A percentile compares a stretch with the other conserved stretches of the same genome.
Evolutionary conservation across 2,888 invertebrate species (phyloP).

Genomic region (Isotomurus palustris): DNA sequence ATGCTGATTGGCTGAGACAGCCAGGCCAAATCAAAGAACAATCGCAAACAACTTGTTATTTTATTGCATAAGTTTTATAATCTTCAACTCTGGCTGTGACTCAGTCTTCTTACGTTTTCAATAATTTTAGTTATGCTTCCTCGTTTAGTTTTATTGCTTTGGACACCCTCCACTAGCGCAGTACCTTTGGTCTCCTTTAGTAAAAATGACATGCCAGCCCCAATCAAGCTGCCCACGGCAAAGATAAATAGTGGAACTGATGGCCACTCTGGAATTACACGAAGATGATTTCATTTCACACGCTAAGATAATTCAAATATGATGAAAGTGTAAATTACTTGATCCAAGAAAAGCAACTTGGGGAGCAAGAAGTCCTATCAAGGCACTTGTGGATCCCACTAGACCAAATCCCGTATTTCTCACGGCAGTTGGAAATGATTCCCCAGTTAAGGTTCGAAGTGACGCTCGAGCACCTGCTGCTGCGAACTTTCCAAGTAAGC

Average conservation of each 20-base stretch:
- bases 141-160: too few relatives aligned
- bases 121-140: too few relatives aligned
- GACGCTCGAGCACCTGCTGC: conserved; percentile 31
- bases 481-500: conserved; percentile 32
- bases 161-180: conserved; percentile 20
- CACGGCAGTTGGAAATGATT: conserved; percentile 36
- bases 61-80: too few relatives aligned
- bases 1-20: too few relatives aligned
- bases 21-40: too few relatives aligned
- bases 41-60: too few relatives aligned
- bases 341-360: conserved; percentile 37
- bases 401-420: conserved; percentile 36
- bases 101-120: too few relatives aligned
- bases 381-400: conserved; percentile 20
- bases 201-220: conserved; percentile 30
- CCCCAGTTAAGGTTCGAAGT: conserved; percentile 24
- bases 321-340: too few relatives aligned
- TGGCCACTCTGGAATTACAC: conserved; percentile 34
- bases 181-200: conserved; percentile 37
- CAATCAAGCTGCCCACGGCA: conserved; percentile 26
- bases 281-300: too few relatives aligned
- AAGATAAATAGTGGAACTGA: conserved; percentile 38
- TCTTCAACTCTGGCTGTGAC: too few relatives aligned
- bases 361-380: conserved; percentile 34
- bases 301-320: too few relatives aligned